Evolutionary conservation across 2,797 vertebrate species (phyloP).

Genomic region (Phataginus tricuspis): DNA sequence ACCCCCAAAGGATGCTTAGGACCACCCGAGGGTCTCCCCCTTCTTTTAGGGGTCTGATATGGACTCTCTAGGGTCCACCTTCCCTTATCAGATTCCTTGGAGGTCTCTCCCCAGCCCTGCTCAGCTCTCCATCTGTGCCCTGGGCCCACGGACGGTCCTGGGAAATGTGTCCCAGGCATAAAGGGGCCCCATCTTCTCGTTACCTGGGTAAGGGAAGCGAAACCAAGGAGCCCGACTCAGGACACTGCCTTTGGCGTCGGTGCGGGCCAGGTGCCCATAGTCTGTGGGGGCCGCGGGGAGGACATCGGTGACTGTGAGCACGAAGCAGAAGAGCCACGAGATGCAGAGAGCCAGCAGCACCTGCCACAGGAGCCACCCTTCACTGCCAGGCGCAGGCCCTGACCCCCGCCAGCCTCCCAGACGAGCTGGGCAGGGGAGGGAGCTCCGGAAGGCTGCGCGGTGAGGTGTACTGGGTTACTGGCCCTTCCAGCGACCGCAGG

Average conservation of each 20-base stretch:
- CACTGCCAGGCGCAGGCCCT: rapidly evolving
- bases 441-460: neutral
- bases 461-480: rapidly evolving
- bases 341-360: slow-evolving; percentile 94
- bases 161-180: neutral
- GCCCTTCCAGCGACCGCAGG: neutral
- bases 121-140: neutral
- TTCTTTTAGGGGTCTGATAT: neutral
- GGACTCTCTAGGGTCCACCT: neutral
- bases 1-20: neutral
- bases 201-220: slow-evolving; percentile 96
- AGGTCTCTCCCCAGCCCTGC: neutral
- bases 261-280: slow-evolving; percentile 94
- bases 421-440: neutral
- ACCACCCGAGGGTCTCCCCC: neutral
- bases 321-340: slow-evolving; percentile 94
- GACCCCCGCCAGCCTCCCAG: rapidly evolving
- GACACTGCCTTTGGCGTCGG: slow-evolving; percentile 92
- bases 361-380: slow-evolving; percentile 78
- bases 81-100: neutral
- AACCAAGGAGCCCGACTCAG: slow-evolving; percentile 93
- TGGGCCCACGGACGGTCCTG: neutral
- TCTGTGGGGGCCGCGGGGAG: slow-evolving; percentile 87
- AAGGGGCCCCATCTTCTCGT: neutral
- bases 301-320: slow-evolving; percentile 89